Percentiles rank a stretch among this genome's conserved stretches.
These are phyloP conservation scores for Charina bottae DNA, from an alignment of 2,113 vertebrate genomes.

Conservation along the genomic window DNA sequence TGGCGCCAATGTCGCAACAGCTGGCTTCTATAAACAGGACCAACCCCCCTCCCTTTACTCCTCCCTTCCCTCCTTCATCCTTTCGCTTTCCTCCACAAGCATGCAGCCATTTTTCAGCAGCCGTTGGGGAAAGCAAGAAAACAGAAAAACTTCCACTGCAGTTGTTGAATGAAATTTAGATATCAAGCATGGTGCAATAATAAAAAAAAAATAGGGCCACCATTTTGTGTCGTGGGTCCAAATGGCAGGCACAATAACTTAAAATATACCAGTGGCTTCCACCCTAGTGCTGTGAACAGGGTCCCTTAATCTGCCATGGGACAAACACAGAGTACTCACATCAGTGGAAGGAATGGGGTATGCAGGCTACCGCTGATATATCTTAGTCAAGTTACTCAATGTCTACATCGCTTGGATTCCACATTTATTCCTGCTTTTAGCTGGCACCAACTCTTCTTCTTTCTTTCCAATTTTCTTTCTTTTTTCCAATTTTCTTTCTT, in stretches of 20 bases:
- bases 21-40: constrained; percentile 81
- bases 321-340: constrained; percentile 11
- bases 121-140: constrained; percentile 20
- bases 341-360: neutral
- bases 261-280: constrained; percentile 47
- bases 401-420: constrained; percentile 32
- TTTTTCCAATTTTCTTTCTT: no score
- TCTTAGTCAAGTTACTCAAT: constrained; percentile 45
- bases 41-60: constrained; percentile 36
- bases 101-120: constrained; percentile 56
- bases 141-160: constrained; percentile 30
- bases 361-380: constrained; percentile 35
- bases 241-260: constrained; percentile 59
- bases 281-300: neutral
- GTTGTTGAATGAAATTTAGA: constrained; percentile 57
- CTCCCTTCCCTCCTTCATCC: neutral
- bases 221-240: constrained; percentile 55
- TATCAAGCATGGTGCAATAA: constrained; percentile 58
- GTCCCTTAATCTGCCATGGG: constrained; percentile 13
- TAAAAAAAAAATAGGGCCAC: constrained; percentile 57
- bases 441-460: neutral
- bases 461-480: no score
- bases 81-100: constrained; percentile 58
- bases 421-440: neutral
- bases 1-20: constrained; percentile 76